Conservation (phyloP, 2,113 vertebrate species). For the Corvus hawaiiensis region DNA sequence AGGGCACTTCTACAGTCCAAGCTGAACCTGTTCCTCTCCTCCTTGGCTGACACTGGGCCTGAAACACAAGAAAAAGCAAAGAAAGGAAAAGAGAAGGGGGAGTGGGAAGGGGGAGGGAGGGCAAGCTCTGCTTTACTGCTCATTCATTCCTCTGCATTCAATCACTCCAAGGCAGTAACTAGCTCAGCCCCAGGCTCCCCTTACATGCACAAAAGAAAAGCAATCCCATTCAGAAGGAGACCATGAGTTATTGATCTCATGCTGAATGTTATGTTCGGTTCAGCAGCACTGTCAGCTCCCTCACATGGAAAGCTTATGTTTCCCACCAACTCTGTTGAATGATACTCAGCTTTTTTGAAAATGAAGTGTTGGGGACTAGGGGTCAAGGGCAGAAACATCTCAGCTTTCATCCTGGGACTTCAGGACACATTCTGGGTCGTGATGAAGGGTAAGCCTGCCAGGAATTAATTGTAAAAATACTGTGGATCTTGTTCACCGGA, state of each 20-base stretch:
- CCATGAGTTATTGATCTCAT: slow-evolving; percentile 38
- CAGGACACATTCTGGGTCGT: background rate
- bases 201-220: slow-evolving; percentile 61
- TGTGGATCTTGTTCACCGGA: background rate
- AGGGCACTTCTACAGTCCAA: background rate
- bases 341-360: slow-evolving; percentile 43
- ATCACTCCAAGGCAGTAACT: slow-evolving; percentile 4
- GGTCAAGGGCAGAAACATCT: slow-evolving; percentile 46
- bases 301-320: slow-evolving; percentile 36
- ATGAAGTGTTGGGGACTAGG: background rate
- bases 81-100: background rate
- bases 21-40: background rate
- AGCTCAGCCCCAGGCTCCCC: slow-evolving; percentile 48
- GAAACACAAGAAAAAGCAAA: background rate
- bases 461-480: background rate
- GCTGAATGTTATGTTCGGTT: slow-evolving; percentile 57
- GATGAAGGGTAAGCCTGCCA: background rate
- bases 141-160: slow-evolving; percentile 40
- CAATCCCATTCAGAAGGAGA: slow-evolving; percentile 62
- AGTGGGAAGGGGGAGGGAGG: background rate
- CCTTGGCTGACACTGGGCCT: background rate
- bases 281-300: slow-evolving; percentile 39
- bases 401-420: slow-evolving; percentile 24
- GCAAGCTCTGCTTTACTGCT: background rate
- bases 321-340: slow-evolving; percentile 50